phyloP scores from a whole-genome alignment of 2,113 vertebrate genomes.

The Chinchilla lanigera region DNA sequence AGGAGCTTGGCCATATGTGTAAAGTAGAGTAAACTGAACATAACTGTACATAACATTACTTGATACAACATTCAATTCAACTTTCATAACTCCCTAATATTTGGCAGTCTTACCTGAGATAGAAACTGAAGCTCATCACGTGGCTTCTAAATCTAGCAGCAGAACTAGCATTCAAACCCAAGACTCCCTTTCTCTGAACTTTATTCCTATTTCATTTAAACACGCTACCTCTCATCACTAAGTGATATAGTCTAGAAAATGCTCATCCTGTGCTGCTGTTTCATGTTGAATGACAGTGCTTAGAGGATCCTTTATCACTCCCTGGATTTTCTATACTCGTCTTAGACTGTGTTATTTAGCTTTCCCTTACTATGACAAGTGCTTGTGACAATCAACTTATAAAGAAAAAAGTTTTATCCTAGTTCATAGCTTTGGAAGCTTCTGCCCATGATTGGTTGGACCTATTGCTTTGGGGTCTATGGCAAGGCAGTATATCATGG shows the following conservation, averaged over 20 bases:
- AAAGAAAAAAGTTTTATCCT: neutral
- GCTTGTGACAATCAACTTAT: neutral
- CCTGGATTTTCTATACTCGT: neutral
- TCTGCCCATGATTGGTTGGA: neutral
- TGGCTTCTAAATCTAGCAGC: neutral
- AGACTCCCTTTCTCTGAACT: neutral
- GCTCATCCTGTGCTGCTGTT: neutral
- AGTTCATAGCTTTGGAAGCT: neutral
- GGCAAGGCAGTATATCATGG: neutral
- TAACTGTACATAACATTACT: neutral
- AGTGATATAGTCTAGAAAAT: neutral
- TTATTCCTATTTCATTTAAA: neutral
- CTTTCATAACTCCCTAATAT: accelerated
- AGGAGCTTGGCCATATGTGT: neutral
- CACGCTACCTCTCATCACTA: neutral
- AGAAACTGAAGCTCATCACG: neutral
- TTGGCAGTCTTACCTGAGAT: neutral
- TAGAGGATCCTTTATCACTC: no score
- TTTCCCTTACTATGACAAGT: neutral
- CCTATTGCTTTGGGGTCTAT: neutral
- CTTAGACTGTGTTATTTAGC: neutral
- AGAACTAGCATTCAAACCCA: neutral
- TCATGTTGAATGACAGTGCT: neutral
- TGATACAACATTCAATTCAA: neutral
- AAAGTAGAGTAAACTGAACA: neutral